These are phyloP conservation scores for Noctilio leporinus DNA, from an alignment of 2,113 vertebrate species.

Conservation along the genomic window DNA sequence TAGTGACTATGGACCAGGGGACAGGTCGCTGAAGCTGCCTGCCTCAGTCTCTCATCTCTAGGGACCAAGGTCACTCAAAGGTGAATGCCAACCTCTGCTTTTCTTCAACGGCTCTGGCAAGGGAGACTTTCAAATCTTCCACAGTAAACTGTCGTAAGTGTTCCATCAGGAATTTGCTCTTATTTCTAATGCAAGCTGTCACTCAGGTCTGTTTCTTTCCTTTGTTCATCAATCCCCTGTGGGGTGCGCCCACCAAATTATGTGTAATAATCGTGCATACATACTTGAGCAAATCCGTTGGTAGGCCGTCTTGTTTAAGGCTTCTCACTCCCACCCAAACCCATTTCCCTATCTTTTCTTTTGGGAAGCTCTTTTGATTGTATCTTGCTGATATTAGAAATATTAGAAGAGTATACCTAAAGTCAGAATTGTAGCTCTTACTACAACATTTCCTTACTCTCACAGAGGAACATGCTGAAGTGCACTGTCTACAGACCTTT, in stretches of 20 bases:
- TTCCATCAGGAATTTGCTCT: neutral
- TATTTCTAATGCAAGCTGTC: neutral
- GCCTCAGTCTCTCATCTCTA: neutral
- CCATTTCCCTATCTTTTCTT: neutral
- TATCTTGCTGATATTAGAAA: neutral
- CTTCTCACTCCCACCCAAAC: neutral
- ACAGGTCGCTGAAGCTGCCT: neutral
- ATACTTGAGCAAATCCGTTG: neutral
- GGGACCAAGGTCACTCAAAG: neutral
- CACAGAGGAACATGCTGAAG: accelerated
- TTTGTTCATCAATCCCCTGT: neutral
- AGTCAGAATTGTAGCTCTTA: neutral
- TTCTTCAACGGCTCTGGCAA: neutral
- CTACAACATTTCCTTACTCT: neutral
- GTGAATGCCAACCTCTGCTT: neutral
- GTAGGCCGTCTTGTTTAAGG: neutral
- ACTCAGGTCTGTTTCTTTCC: neutral
- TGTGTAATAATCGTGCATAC: neutral
- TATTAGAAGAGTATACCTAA: neutral
- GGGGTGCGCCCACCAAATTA: neutral
- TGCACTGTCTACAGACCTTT: constrained; percentile 84
- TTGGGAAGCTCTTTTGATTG: neutral
- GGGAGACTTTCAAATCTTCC: neutral
- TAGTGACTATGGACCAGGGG: neutral
- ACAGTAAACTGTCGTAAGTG: neutral